Evolutionary conservation across 2,888 invertebrate species (phyloP).

Genomic region (Platycnemis pennipes): DNA sequence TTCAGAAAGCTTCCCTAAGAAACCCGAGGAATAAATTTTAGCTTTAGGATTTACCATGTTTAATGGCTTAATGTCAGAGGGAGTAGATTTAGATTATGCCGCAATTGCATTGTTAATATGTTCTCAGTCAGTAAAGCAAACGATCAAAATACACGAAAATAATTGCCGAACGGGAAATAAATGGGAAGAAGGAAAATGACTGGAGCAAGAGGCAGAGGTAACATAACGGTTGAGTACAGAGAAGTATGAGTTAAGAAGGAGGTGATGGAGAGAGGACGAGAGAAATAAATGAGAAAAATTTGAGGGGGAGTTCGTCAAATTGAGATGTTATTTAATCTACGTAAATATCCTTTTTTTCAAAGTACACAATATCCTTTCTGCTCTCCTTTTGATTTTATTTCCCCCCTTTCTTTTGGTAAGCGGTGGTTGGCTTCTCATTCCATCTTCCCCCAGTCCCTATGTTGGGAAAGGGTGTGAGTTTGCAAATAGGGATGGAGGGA

Average conservation of each 20-base stretch:
- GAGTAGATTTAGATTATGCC: no score
- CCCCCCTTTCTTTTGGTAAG: background rate
- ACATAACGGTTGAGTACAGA: background rate
- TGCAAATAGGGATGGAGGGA: background rate
- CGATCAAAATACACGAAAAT: background rate
- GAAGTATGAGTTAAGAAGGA: background rate
- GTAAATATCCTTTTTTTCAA: background rate
- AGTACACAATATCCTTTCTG: background rate
- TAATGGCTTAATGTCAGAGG: no score
- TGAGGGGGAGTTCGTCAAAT: background rate
- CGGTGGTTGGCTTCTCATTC: background rate
- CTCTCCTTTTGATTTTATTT: background rate
- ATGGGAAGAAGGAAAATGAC: background rate
- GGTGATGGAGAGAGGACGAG: background rate
- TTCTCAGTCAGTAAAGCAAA: background rate
- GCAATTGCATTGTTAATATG: no score
- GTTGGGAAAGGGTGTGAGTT: background rate
- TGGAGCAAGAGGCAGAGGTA: background rate
- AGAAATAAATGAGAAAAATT: background rate
- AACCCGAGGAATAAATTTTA: no score
- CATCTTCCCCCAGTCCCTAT: background rate
- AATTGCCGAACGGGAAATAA: background rate
- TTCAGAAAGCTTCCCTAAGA: no score
- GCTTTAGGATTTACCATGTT: no score
- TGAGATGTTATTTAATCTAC: conserved; percentile 16